Evolutionary conservation across 2,888 invertebrate species (phyloP).

Genomic region (Cantharis rustica): DNA sequence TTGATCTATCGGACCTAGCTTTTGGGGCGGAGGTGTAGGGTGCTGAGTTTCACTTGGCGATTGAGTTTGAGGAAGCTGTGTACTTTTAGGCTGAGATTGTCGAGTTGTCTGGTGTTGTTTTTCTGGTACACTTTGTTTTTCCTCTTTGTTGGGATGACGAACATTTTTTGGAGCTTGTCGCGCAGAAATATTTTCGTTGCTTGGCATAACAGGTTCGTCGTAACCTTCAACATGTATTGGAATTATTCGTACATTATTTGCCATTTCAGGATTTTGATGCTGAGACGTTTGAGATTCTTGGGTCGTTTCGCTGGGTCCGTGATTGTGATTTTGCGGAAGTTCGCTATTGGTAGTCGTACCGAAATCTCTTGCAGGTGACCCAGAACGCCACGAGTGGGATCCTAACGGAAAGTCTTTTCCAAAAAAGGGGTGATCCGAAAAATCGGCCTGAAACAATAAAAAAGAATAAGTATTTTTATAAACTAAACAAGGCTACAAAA

Average conservation of each 20-base stretch:
- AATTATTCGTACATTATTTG: slow-evolving; percentile 75
- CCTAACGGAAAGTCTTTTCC: slow-evolving; percentile 47
- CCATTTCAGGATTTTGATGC: slow-evolving; percentile 44
- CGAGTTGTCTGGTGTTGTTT: slow-evolving; percentile 36
- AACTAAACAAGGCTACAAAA: not conserved
- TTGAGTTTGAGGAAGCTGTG: slow-evolving; percentile 39
- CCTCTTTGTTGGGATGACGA: slow-evolving; percentile 53
- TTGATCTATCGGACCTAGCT: slow-evolving; percentile 73
- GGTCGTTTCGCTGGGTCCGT: slow-evolving; percentile 69
- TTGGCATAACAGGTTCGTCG: slow-evolving; percentile 77
- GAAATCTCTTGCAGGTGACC: slow-evolving; percentile 58
- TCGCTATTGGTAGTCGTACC: slow-evolving; percentile 49
- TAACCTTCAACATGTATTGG: slow-evolving; percentile 88
- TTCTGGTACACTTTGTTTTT: slow-evolving; percentile 48
- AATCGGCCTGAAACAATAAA: slow-evolving; percentile 66
- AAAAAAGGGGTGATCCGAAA: slow-evolving; percentile 68
- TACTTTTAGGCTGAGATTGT: slow-evolving; percentile 41
- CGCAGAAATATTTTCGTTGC: slow-evolving; percentile 49
- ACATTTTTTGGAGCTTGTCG: slow-evolving; percentile 45
- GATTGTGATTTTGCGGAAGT: slow-evolving; percentile 67
- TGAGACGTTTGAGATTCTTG: slow-evolving; percentile 43
- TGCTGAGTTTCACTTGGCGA: slow-evolving; percentile 42
- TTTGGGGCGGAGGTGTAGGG: slow-evolving; percentile 38
- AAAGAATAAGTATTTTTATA: not conserved
- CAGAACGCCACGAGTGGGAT: slow-evolving; percentile 51